Conservation (phyloP, 2,888 invertebrate genomes). For the Drosophila koepferae region DNA sequence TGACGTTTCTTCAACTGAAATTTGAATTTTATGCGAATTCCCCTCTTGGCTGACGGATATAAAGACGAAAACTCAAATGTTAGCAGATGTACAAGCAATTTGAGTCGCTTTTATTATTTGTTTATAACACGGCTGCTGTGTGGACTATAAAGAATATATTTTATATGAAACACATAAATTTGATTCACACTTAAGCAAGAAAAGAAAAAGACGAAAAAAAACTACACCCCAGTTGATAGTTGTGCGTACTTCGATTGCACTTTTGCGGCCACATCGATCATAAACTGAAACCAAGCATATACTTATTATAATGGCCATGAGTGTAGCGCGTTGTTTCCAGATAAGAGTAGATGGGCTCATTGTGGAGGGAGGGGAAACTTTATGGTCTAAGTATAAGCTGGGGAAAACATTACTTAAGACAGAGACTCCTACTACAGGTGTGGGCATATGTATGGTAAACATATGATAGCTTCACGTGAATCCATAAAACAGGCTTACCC, state of each 20-base stretch:
- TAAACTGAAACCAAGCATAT: constrained; percentile 46
- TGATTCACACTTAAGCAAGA: constrained; percentile 20
- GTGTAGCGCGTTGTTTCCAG: constrained; percentile 19
- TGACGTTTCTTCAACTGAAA: constrained; percentile 2
- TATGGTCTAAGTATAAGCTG: constrained; percentile 1
- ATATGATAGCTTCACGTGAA: not conserved
- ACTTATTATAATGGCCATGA: constrained; percentile 26
- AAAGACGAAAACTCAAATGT: constrained; percentile 45
- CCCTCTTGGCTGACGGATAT: constrained; percentile 10
- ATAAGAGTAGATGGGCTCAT: constrained; percentile 23
- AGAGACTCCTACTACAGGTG: not conserved
- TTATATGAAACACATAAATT: constrained; percentile 36
- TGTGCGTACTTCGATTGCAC: constrained; percentile 52
- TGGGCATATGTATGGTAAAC: not conserved
- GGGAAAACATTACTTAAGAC: not conserved
- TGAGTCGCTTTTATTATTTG: constrained; percentile 52
- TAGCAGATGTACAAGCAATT: constrained; percentile 60
- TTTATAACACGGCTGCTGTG: constrained; percentile 26
- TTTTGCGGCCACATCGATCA: constrained; percentile 65
- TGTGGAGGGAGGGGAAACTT: not conserved
- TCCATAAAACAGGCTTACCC: not conserved
- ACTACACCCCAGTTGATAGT: constrained; percentile 63
- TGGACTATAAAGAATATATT: constrained; percentile 46
- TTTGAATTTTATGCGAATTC: constrained; percentile 27
- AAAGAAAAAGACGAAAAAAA: not conserved